Conservation (phyloP, 2,888 invertebrate species). For the Gryllus longicercus region DNA sequence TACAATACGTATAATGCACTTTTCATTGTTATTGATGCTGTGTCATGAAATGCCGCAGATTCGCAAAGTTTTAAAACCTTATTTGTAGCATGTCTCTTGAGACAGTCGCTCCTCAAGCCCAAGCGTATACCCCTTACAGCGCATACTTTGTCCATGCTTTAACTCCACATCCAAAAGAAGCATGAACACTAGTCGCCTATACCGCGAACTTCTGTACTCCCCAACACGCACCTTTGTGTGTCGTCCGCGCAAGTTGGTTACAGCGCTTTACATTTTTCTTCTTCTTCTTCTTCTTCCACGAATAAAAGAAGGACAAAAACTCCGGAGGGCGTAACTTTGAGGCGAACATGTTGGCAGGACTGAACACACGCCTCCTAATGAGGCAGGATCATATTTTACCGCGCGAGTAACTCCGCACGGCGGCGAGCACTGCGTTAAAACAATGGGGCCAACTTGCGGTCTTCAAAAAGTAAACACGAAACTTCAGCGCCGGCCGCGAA, state of each 20-base stretch:
- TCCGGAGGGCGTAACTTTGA: slow-evolving; percentile 17
- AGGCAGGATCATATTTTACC: slow-evolving; percentile 8
- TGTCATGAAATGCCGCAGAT: no score
- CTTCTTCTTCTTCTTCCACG: neutral
- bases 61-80: no score
- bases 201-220: neutral
- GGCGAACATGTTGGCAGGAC: slow-evolving; percentile 17
- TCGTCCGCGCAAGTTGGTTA: neutral
- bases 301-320: slow-evolving; percentile 4
- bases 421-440: slow-evolving; percentile 17
- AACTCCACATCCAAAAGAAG: no score
- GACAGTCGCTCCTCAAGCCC: slow-evolving; percentile 3
- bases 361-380: slow-evolving; percentile 11
- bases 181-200: neutral
- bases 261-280: slow-evolving; percentile 17
- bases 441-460: slow-evolving; percentile 8
- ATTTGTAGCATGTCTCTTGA: no score
- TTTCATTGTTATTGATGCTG: no score
- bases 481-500: slow-evolving; percentile 17
- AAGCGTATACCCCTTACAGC: slow-evolving; percentile 32
- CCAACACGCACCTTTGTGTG: neutral
- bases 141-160: slow-evolving; percentile 30
- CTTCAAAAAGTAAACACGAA: slow-evolving; percentile 17
- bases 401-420: neutral
- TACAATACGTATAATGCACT: no score